Conservation (phyloP, 2,113 vertebrate genomes). For the Psephotus haematonotus region DNA sequence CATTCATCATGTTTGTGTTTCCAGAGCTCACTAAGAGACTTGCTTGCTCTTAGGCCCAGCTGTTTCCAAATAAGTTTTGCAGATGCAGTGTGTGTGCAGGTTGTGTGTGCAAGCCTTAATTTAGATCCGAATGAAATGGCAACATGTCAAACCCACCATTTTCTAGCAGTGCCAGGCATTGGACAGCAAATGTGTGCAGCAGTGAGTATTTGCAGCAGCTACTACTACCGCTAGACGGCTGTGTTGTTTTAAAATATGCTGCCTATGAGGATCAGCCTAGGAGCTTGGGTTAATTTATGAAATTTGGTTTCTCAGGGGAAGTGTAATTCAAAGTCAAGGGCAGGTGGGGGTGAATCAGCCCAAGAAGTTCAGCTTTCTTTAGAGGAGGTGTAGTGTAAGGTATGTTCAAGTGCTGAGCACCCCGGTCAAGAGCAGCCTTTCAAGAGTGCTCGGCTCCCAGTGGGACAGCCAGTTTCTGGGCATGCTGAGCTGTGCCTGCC, state of each 20-base stretch:
- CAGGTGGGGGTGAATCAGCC: neutral
- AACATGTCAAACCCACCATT: neutral
- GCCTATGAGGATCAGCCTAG: neutral
- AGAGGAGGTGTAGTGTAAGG: neutral
- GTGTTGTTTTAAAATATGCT: slow-evolving; percentile 12
- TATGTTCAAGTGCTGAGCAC: fast-evolving
- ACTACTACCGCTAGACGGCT: neutral
- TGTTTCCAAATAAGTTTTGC: neutral
- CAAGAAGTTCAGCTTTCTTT: neutral
- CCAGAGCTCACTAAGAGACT: neutral
- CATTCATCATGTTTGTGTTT: neutral
- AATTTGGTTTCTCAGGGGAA: slow-evolving; percentile 4
- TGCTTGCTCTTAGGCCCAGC: neutral
- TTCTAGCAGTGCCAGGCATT: neutral
- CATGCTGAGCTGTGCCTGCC: neutral
- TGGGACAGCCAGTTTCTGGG: neutral
- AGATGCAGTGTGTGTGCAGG: neutral
- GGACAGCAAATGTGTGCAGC: neutral
- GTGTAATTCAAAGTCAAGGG: neutral
- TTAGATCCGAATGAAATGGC: neutral
- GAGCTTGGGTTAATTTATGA: neutral
- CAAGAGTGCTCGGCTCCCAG: neutral
- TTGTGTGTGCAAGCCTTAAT: neutral
- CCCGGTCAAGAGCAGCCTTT: neutral
- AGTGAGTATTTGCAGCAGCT: slow-evolving; percentile 1